A percentile compares a stretch with the other conserved stretches of the same genome.
phyloP scores from a whole-genome alignment of 1,140 invertebrate species.

The Hylaeus volcanicus region DNA sequence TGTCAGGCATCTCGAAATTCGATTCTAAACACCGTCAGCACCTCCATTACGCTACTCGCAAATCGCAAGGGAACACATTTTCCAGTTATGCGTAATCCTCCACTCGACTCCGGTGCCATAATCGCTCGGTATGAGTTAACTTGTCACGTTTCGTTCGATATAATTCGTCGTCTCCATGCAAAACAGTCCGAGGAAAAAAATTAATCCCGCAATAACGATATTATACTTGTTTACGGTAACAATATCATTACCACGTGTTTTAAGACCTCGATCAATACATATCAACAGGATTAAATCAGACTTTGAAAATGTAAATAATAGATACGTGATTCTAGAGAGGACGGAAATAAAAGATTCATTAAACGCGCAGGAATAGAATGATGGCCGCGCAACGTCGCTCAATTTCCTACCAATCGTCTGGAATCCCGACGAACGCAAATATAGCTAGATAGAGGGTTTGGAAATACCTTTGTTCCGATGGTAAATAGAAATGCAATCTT shows the following conservation, averaged over 20 bases:
- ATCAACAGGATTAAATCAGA: no score
- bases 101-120: constrained; percentile 18
- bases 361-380: no score
- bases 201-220: background rate
- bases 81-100: constrained; percentile 25
- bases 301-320: no score
- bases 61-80: constrained; percentile 22
- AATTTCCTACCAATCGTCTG: no score
- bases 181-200: background rate
- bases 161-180: background rate
- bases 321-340: no score
- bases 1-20: constrained; percentile 24
- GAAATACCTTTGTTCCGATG: background rate
- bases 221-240: no score
- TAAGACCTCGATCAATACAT: no score
- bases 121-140: constrained; percentile 13
- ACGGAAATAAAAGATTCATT: no score
- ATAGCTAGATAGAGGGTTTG: no score
- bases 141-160: background rate
- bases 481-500: background rate
- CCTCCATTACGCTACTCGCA: background rate
- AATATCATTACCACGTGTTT: no score
- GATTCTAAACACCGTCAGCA: constrained; percentile 32
- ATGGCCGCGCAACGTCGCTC: no score
- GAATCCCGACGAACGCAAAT: no score